Conservation (phyloP, 37 sponge, comb jelly and placozoan species). For the Spongia lamella region DNA sequence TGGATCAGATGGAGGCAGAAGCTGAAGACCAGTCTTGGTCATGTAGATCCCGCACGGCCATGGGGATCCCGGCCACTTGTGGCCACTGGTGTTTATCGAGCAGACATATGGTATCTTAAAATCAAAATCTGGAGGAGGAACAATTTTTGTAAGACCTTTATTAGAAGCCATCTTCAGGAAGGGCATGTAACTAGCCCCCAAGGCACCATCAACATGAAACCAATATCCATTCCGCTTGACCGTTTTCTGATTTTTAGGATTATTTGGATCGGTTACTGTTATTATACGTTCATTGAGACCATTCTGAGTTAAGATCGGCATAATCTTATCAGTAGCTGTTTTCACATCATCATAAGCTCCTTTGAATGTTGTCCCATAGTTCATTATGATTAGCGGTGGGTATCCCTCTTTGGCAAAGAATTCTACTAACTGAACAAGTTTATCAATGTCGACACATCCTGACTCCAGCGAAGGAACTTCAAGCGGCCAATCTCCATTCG, state of each 20-base stretch:
- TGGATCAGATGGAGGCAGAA: not conserved
- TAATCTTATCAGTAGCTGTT: not conserved
- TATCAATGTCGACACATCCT: slow-evolving; percentile 18
- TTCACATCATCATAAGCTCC: slow-evolving; percentile 39
- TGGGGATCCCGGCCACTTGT: slow-evolving; percentile 28
- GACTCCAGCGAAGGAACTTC: slow-evolving; percentile 10
- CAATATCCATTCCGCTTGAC: slow-evolving; percentile 18
- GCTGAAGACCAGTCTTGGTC: slow-evolving; percentile 9
- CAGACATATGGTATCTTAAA: slow-evolving; percentile 11
- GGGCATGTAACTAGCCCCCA: slow-evolving; percentile 11
- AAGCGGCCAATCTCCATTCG: not conserved
- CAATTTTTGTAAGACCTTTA: not conserved
- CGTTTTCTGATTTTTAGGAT: not conserved
- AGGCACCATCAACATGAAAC: slow-evolving; percentile 26
- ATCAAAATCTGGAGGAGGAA: slow-evolving; percentile 10
- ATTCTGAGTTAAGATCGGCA: not conserved
- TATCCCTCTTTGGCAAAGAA: slow-evolving; percentile 23
- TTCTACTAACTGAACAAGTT: slow-evolving; percentile 2
- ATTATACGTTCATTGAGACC: not conserved
- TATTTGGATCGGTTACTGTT: not conserved
- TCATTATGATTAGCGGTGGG: slow-evolving; percentile 11
- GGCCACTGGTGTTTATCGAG: slow-evolving; percentile 19
- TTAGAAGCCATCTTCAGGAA: slow-evolving; percentile 18
- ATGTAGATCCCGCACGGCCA: slow-evolving; percentile 25
- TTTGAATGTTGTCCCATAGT: slow-evolving; percentile 43